Evolutionary conservation across 2,888 invertebrate species (phyloP).

Genomic region (Leptinotarsa haldemani): DNA sequence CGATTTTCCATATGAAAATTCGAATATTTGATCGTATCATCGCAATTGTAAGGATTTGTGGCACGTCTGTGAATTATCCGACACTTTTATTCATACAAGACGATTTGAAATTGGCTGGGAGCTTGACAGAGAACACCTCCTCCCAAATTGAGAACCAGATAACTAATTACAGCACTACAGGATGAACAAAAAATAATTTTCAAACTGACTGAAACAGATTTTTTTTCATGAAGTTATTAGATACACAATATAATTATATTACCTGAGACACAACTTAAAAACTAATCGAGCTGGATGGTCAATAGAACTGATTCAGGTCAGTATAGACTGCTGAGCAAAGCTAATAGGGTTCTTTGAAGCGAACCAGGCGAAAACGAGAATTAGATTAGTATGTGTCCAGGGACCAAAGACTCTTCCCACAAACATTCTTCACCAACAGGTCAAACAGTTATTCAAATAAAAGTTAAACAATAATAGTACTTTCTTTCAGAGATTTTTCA

Average conservation of each 20-base stretch:
- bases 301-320: neutral
- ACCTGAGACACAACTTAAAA: neutral
- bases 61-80: too few species aligned
- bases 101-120: too few species aligned
- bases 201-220: constrained; percentile 2
- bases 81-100: too few species aligned
- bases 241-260: neutral
- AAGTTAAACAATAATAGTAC: neutral
- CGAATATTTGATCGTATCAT: too few species aligned
- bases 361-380: neutral
- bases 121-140: too few species aligned
- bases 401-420: neutral
- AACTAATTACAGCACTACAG: neutral
- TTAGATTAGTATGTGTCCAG: neutral
- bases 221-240: neutral
- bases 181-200: neutral
- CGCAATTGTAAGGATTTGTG: too few species aligned
- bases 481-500: neutral
- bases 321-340: neutral
- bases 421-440: neutral
- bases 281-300: constrained; percentile 3
- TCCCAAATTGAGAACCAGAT: neutral
- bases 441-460: neutral
- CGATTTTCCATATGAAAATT: too few species aligned
- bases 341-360: constrained; percentile 1